Percentiles rank a stretch among this genome's conserved stretches.
Conservation (phyloP, 2,888 invertebrate species). For the Minunthozetes semirufus region DNA sequence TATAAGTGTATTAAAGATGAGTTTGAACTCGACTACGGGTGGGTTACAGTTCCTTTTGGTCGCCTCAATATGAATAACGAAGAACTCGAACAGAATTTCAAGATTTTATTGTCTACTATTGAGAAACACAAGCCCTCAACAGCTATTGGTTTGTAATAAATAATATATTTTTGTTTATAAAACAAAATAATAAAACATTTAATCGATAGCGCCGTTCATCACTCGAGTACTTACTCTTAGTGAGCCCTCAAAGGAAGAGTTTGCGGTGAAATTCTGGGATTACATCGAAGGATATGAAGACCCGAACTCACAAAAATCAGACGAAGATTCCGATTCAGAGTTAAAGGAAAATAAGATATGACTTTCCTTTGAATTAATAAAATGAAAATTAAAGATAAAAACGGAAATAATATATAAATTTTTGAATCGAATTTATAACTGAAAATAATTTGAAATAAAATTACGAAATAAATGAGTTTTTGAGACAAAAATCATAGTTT, state of each 20-base stretch:
- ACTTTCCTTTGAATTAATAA: no score
- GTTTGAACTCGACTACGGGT: slow-evolving; percentile 61
- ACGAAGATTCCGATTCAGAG: not conserved
- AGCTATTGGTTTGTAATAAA: slow-evolving; percentile 31
- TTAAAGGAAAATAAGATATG: no score
- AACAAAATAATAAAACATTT: not conserved
- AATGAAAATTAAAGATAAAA: no score
- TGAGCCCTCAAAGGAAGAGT: slow-evolving; percentile 32
- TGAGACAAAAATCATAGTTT: not conserved
- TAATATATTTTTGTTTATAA: not conserved
- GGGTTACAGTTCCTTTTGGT: slow-evolving; percentile 40
- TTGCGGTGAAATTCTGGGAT: slow-evolving; percentile 36
- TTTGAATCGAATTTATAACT: no score
- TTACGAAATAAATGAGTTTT: not conserved
- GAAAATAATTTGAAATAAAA: not conserved
- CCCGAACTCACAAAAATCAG: not conserved
- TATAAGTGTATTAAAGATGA: slow-evolving; percentile 60
- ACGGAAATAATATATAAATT: no score
- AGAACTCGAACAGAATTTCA: slow-evolving; percentile 66
- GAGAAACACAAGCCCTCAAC: slow-evolving; percentile 56
- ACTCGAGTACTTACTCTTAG: slow-evolving; percentile 29
- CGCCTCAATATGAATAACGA: slow-evolving; percentile 61
- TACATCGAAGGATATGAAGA: slow-evolving; percentile 37
- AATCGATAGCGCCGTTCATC: slow-evolving; percentile 14
- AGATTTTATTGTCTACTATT: slow-evolving; percentile 59